Evolutionary conservation across 2,888 invertebrate genomes (phyloP), one percentile per base, ranked within the genome.

Genomic region (Ichneumoninae sp.): DNA sequence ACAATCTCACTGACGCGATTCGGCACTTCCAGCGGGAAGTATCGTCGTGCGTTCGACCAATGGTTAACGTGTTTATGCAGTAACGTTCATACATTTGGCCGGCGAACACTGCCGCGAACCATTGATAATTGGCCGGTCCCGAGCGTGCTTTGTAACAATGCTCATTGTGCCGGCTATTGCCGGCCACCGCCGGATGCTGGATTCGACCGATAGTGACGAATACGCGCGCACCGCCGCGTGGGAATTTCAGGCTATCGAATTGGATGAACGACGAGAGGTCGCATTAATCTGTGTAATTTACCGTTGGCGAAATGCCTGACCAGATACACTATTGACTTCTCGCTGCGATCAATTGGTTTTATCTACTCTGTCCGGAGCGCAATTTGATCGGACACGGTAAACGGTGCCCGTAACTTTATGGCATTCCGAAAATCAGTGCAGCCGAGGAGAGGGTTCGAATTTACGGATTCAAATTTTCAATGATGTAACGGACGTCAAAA

Each of bases 261-360:
- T 13, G 47, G 47, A 54, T 63, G 69, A 33, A 36, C 36, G 65
- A 57, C 16, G 63, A 71, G 30, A 54, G 65, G 50, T 65, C 74
- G 80, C 60, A 63, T 80, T 83, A 81, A 83, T 83, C 75, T 81
- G 52, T 52, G 83, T 83, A 75, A 81, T 83, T 83, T 83, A 80
- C 76, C 68, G 76, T 30, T 71, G 22, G 50, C 81, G 47, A 83
- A 81, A 54, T 81, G 71, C 33, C 54, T 65, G 47, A 8, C 76
- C 76, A 76, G 30, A 10, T 19, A 57, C 26, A 76, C 74, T 40
- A 52, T 47, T 47, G 63, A 50, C 30, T 76, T 75, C 54, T 52
- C 70, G 36, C 30, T 57, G 47, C 75, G 80, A 83, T 80, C 83
- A 66, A 83, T 80, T 63, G 74, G 22, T 44, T 75, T 65, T 74